phyloP scores from a whole-genome alignment of 2,113 vertebrate species.

The Cynopterus brachyotis region DNA sequence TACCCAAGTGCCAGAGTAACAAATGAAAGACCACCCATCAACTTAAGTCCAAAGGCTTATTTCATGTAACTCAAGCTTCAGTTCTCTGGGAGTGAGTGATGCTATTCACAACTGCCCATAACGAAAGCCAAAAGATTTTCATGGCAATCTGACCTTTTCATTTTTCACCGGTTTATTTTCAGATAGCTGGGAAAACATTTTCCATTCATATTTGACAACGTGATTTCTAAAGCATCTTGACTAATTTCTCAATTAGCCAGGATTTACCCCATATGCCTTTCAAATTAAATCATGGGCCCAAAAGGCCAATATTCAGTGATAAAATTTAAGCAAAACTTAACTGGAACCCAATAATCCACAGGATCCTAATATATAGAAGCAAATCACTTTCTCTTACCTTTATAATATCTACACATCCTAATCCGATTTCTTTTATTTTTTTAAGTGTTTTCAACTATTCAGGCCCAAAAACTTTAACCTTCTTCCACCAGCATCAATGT shows the following conservation, averaged over 20 bases:
- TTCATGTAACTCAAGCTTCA: slow-evolving; percentile 89
- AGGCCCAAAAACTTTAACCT: background rate
- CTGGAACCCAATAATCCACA: slow-evolving; percentile 14
- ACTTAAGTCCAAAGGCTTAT: slow-evolving; percentile 82
- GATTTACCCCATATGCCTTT: slow-evolving; percentile 49
- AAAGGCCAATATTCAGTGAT: background rate
- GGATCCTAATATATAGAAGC: background rate
- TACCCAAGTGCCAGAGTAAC: slow-evolving; percentile 81
- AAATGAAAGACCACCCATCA: slow-evolving; percentile 94
- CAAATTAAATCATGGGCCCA: slow-evolving; percentile 20
- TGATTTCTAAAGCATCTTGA: slow-evolving; percentile 58
- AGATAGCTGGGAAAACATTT: slow-evolving; percentile 65
- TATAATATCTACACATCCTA: background rate
- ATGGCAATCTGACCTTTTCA: slow-evolving; percentile 70
- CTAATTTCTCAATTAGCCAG: slow-evolving; percentile 52
- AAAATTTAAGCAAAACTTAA: slow-evolving; percentile 49
- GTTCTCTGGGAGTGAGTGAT: slow-evolving; percentile 86
- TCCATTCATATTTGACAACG: slow-evolving; percentile 64
- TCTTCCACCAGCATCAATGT: background rate
- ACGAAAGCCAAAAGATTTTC: slow-evolving; percentile 76
- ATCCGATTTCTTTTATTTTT: slow-evolving; percentile 26
- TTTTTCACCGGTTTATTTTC: slow-evolving; percentile 62
- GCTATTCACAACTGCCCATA: slow-evolving; percentile 84
- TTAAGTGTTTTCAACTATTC: background rate
- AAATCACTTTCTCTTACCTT: background rate